Base-by-base conservation (phyloP, 2,888 invertebrate genomes). In the Halocaridina rubra region DNA sequence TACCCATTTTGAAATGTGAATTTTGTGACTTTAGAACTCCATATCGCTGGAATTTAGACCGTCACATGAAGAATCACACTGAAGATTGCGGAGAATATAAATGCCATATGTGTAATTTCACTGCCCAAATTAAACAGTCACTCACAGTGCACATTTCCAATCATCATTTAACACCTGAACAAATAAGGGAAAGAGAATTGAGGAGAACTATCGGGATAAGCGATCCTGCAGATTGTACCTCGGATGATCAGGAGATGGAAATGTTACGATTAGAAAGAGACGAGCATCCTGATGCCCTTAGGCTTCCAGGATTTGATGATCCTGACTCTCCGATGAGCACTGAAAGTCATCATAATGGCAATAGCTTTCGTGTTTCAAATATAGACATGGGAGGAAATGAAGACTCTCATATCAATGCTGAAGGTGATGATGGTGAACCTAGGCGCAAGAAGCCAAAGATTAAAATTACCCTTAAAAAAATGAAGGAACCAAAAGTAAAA, bases 1-100 rank as follows among this genome's bases (percentile, higher is more conserved):
- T 96, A 95, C 97, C 95, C 89, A 97, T 96, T 95, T 97, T 96
- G 89, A 97, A 97, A 91, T 98, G 98, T 91, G 95, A 95, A 84
- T 94, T 96, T 91, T 98, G 98, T 91, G 96, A 97, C 90, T 98
- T 98, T 91, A 94, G 96, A 88, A 97, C 97, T 22, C 96, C 97
- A 27, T 96, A 96, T 92, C 92, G 92, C 91, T 97, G 97, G 95
- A 98, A 98, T 92, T 93, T 97, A 91, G 98, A 98, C 91, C 93
- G 98, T 7, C 98, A 98, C 91, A 95, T 96, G 93, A 95, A 96
- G 91, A 97, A 97, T 91, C 97, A 97, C 92, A 95, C 88, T 24
- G 96, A 96, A 2, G 94, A 93, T 80, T 96, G 96, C n/a, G 89
- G 88, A 8, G 94, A 94, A 88, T 96, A 95, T 91, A 94, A 94